Base-by-base conservation (phyloP, 2,797 vertebrate species). In the Muscicapa comitata region DNA sequence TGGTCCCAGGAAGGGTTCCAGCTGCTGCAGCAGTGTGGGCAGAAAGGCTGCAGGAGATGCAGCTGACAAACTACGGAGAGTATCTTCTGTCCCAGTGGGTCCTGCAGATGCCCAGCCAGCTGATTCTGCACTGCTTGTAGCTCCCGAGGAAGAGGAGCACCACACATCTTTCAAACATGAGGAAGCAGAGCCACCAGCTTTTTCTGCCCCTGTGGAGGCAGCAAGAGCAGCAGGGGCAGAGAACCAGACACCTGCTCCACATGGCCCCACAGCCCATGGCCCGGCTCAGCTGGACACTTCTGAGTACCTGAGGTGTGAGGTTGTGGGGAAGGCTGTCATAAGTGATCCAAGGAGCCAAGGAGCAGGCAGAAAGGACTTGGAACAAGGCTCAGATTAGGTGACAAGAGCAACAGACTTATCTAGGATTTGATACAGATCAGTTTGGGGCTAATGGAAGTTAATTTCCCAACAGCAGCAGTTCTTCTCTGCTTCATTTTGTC, bases 191-290 rank as follows among this genome's bases (percentile, higher is more conserved):
- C 35, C 37, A 43, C 37, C 45, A 75, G n/a, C 47, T 67, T 23
- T 23, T 51, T 35, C 45, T 75, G n/a, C 3, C 26, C 18, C 4
- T 0, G 0, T 43, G 26, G 38, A 51, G 18, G 21, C 37, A 26
- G 43, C 51, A 43, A 84, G 9, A 58, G 31, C 31, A 66, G 37
- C 31, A 66, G 21, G 11, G 14, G 6, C 51, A 84, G 17, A 66
- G 37, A 74, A 18, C 17, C 50, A 63, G 24, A 35, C 33, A 63
- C 10, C 35, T 42, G 43, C 25, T 26, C 35, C 31, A 9, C 14
- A 9, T 3, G 4, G 13, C 20, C 35, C 9, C 35, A 25, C 8
- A 33, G 31, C 25, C 1, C 0, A 21, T 48, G 80, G 31, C 8
- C 59, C 6, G 3, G 10, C 11, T 42, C 59, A 38, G 31, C 26